phyloP scores from a whole-genome alignment of 2,113 vertebrate genomes.

The Prinia subflava region DNA sequence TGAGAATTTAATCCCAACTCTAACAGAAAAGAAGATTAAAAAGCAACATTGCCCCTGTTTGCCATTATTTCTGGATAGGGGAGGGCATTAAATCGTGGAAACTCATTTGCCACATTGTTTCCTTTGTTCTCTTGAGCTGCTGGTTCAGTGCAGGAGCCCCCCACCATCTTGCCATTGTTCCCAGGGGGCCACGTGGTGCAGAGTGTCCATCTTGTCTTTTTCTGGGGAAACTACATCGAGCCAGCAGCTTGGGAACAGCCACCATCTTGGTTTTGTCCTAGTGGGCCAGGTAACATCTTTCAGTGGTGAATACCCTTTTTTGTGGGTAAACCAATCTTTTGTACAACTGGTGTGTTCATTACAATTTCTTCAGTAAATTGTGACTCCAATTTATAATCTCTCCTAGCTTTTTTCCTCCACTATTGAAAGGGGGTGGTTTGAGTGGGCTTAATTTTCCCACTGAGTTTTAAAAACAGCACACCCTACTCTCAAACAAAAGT shows the following conservation, averaged over 20 bases:
- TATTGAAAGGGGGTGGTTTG: not conserved
- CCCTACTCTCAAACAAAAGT: not conserved
- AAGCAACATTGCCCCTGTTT: not conserved
- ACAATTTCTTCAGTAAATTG: not conserved
- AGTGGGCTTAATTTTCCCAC: not conserved
- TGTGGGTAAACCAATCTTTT: not conserved
- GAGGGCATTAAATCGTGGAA: not conserved
- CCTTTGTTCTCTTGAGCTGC: not conserved
- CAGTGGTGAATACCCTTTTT: not conserved
- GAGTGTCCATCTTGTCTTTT: not conserved
- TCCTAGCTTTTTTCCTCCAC: not conserved
- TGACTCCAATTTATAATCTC: not conserved
- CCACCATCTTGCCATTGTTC: not conserved
- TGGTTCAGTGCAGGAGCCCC: not conserved
- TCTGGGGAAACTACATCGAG: too few relatives aligned
- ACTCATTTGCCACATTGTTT: not conserved
- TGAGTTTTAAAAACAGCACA: not conserved
- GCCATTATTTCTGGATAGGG: not conserved
- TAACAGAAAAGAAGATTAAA: too few relatives aligned
- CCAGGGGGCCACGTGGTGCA: not conserved
- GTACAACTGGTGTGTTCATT: not conserved
- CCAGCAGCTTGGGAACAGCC: not conserved
- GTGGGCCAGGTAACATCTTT: not conserved
- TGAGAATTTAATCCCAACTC: too few relatives aligned
- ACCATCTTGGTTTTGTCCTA: not conserved